A percentile compares a stretch with the other conserved stretches of the same genome.
phyloP scores from a whole-genome alignment of 2,113 vertebrate genomes.

The Redunca redunca region DNA sequence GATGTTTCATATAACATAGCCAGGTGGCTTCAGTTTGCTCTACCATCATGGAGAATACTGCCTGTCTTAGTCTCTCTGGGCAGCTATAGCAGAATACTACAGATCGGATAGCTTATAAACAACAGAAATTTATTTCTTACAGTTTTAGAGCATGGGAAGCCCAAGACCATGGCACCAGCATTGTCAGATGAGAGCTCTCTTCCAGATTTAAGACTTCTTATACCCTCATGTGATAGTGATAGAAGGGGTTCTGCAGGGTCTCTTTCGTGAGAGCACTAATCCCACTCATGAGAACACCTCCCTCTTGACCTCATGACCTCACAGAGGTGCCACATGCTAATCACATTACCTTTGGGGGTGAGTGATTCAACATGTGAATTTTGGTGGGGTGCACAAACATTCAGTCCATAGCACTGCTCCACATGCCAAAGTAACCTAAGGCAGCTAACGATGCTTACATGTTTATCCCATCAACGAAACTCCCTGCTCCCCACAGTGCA shows the following conservation, averaged over 20 bases:
- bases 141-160: background rate
- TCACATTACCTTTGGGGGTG: background rate
- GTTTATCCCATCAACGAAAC: background rate
- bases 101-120: background rate
- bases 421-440: background rate
- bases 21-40: background rate
- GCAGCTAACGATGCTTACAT: too few species aligned
- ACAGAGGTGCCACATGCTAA: background rate
- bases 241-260: background rate
- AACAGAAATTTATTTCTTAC: background rate
- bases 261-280: background rate
- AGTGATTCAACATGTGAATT: background rate
- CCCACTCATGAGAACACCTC: background rate
- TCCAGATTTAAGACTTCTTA: background rate
- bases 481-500: too few species aligned
- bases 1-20: background rate
- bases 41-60: background rate
- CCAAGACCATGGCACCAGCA: fast-evolving
- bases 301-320: background rate
- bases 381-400: background rate
- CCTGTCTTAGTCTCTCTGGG: background rate
- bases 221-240: background rate
- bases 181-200: too few species aligned
- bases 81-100: background rate
- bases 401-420: background rate